Evolutionary conservation across 2,797 vertebrate species (phyloP).

Genomic region (Emydoidea blandingii): DNA sequence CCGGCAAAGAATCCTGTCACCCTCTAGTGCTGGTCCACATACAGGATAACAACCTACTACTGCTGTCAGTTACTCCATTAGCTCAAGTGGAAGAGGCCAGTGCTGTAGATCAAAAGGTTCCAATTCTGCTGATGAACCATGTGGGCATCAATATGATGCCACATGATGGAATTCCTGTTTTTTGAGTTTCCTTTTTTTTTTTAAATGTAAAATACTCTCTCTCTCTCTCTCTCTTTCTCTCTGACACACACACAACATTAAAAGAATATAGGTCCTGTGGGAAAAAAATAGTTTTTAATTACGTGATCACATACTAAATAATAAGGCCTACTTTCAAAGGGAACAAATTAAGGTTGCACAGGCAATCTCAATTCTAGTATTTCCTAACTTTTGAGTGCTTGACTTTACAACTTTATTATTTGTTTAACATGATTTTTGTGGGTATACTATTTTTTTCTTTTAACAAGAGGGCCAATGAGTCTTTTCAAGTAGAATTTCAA

Average conservation of each 20-base stretch:
- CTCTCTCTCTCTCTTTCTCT: no score
- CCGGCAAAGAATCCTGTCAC: no score
- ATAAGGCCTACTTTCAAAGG: background rate
- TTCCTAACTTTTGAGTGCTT: background rate
- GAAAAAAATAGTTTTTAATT: background rate
- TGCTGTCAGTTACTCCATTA: no score
- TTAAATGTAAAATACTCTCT: background rate
- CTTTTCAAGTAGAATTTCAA: slow-evolving; percentile 60
- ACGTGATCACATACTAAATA: background rate
- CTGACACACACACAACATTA: background rate
- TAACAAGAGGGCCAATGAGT: background rate
- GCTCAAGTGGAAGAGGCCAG: background rate
- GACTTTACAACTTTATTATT: background rate
- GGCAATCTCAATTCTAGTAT: background rate
- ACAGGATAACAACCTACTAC: no score
- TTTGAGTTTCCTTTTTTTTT: background rate
- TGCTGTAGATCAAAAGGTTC: background rate
- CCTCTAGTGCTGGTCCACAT: no score
- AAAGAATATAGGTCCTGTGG: background rate
- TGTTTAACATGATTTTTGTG: background rate
- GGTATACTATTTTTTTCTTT: background rate
- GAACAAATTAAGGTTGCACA: background rate
- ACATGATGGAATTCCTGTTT: background rate
- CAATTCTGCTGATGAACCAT: background rate
- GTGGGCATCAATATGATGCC: background rate